Evolutionary conservation across 2,113 vertebrate genomes (phyloP).

Genomic region (Psittacus erithacus): DNA sequence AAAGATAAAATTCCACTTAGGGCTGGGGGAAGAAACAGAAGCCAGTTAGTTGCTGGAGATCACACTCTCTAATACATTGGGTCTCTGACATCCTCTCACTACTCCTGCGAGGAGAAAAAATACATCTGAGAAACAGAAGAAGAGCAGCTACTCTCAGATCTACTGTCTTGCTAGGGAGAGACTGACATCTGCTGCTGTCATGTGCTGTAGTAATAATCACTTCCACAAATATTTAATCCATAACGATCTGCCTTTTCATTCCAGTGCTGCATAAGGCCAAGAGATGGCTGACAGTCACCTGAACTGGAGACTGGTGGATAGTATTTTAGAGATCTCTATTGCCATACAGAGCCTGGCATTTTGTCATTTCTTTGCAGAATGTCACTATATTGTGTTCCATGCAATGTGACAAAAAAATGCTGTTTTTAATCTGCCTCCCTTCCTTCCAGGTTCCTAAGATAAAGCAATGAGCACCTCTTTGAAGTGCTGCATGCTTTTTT

Average conservation of each 20-base stretch:
- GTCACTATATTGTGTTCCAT: slow-evolving; percentile 47
- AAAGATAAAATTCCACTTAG: slow-evolving; percentile 1
- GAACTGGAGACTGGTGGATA: slow-evolving; percentile 4
- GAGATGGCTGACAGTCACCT: slow-evolving; percentile 10
- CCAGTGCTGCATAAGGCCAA: background rate
- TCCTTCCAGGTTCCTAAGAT: slow-evolving; percentile 41
- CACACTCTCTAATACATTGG: background rate
- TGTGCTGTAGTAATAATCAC: background rate
- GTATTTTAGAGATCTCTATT: slow-evolving; percentile 37
- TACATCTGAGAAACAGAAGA: slow-evolving; percentile 8
- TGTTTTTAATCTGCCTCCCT: slow-evolving; percentile 50
- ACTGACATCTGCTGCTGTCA: slow-evolving; percentile 27
- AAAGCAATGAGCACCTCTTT: slow-evolving; percentile 55
- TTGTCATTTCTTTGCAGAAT: slow-evolving; percentile 43
- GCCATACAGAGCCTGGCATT: slow-evolving; percentile 11
- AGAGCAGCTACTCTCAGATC: slow-evolving; percentile 34
- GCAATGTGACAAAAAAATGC: slow-evolving; percentile 58
- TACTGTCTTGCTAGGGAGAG: background rate
- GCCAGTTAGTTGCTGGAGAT: slow-evolving; percentile 2
- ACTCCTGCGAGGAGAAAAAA: background rate
- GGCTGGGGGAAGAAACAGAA: slow-evolving; percentile 3
- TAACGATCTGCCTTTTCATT: slow-evolving; percentile 24
- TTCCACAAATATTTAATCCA: slow-evolving; percentile 48
- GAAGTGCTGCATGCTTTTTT: slow-evolving; percentile 59
- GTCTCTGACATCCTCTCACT: slow-evolving; percentile 24